These are phyloP conservation scores for Diachasma alloeum DNA, from an alignment of 1,140 invertebrate species.

Conservation along the genomic window DNA sequence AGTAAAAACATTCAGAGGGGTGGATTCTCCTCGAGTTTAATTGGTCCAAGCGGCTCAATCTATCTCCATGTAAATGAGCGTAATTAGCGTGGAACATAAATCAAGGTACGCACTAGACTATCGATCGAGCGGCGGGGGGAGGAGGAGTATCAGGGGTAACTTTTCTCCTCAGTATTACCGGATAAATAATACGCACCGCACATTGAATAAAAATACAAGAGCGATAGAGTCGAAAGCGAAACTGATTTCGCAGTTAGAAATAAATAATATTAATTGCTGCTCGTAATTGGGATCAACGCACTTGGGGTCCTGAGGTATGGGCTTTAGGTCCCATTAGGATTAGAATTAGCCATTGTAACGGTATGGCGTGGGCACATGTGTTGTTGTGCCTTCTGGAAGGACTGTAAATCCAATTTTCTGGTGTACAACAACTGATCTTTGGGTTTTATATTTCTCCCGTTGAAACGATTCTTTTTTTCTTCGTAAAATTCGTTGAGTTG, in stretches of 20 bases:
- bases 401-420: slow-evolving; percentile 19
- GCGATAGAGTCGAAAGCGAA: slow-evolving; percentile 3
- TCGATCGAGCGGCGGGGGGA: slow-evolving; percentile 41
- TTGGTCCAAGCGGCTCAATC: slow-evolving; percentile 48
- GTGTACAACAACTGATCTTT: background rate
- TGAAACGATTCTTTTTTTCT: background rate
- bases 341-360: slow-evolving; percentile 48
- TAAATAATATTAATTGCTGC: slow-evolving; percentile 62
- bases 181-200: background rate
- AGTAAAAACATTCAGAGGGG: background rate
- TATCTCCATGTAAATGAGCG: slow-evolving; percentile 59
- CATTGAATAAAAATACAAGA: background rate
- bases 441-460: background rate
- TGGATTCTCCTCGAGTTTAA: slow-evolving; percentile 35
- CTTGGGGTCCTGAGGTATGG: slow-evolving; percentile 25
- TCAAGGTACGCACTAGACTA: slow-evolving; percentile 49
- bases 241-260: slow-evolving; percentile 49
- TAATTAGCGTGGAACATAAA: slow-evolving; percentile 60
- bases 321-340: slow-evolving; percentile 45
- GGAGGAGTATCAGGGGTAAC: background rate
- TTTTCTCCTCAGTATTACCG: background rate
- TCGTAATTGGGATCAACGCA: slow-evolving; percentile 61
- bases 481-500: background rate
- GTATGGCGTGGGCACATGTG: slow-evolving; percentile 41
- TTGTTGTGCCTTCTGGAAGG: slow-evolving; percentile 9